Conservation (phyloP, 2,113 vertebrate genomes). For the Notothenia rossii region DNA sequence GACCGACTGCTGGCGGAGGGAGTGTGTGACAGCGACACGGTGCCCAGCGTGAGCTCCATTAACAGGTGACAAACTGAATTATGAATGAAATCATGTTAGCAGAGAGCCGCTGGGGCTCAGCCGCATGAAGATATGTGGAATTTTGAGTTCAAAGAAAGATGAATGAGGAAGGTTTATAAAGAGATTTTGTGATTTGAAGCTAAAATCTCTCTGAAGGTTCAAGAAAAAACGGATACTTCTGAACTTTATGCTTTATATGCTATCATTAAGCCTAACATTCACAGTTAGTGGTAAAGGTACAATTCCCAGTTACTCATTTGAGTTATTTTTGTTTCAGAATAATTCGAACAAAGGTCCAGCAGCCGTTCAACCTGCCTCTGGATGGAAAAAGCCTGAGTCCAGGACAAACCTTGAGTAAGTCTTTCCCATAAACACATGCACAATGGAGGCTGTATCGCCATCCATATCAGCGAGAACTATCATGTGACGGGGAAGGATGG, state of each 20-base stretch:
- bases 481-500: slow-evolving; percentile 41
- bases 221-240: too few relatives aligned
- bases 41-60: slow-evolving; percentile 94
- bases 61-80: slow-evolving; percentile 85
- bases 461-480: slow-evolving; percentile 2
- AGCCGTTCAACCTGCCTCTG: slow-evolving; percentile 91
- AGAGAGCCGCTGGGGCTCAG: background rate
- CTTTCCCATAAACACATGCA: slow-evolving; percentile 1
- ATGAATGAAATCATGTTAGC: slow-evolving; percentile 20
- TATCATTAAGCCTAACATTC: background rate
- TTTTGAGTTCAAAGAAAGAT: background rate
- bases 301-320: background rate
- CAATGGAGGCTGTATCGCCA: background rate
- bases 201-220: background rate
- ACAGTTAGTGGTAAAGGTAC: background rate
- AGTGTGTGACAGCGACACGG: slow-evolving; percentile 90
- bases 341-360: slow-evolving; percentile 94
- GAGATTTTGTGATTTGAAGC: background rate
- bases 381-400: slow-evolving; percentile 91
- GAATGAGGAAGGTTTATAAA: background rate
- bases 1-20: slow-evolving; percentile 90
- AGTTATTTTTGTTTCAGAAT: slow-evolving; percentile 82
- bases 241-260: background rate
- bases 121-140: background rate
- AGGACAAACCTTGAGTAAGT: slow-evolving; percentile 91